Conservation (phyloP, 2,888 invertebrate genomes). For the Eilema sororculum region DNA sequence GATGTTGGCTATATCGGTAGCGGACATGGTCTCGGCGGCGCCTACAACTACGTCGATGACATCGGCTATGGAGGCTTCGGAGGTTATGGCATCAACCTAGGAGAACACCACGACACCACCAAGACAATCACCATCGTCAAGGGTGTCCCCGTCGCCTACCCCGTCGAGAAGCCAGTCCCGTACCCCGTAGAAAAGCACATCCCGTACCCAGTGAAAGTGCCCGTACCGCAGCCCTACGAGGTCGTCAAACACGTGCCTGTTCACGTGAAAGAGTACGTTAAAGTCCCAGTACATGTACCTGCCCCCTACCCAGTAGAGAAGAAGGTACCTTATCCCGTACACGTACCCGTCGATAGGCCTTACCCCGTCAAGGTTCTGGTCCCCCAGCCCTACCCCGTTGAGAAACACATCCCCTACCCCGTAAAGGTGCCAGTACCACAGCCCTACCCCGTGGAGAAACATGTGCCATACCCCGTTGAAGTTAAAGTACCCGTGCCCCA, state of each 20-base stretch:
- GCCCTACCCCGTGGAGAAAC: conserved; percentile 93
- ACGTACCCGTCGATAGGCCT: conserved; percentile 92
- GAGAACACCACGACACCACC: conserved; percentile 84
- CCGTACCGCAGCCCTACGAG: conserved; percentile 90
- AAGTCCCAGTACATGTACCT: conserved; percentile 92
- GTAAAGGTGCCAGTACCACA: conserved; percentile 92
- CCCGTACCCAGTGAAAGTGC: conserved; percentile 90
- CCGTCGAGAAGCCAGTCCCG: conserved; percentile 89
- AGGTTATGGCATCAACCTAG: conserved; percentile 66
- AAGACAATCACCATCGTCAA: conserved; percentile 90
- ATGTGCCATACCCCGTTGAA: conserved; percentile 90
- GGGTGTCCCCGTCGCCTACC: conserved; percentile 89
- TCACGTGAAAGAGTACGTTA: conserved; percentile 92
- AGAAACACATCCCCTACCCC: conserved; percentile 91
- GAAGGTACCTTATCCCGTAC: conserved; percentile 90
- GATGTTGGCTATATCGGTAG: conserved; percentile 91
- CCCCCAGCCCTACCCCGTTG: conserved; percentile 93
- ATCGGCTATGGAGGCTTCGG: conserved; percentile 63
- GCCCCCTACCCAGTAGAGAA: conserved; percentile 93
- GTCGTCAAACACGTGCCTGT: conserved; percentile 90
- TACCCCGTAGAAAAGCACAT: conserved; percentile 89
- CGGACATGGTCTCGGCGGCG: conserved; percentile 87
- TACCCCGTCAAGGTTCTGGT: conserved; percentile 93
- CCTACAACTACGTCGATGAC: conserved; percentile 75
- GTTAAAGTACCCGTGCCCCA: conserved; percentile 92